These are phyloP conservation scores for Elmis aenea DNA, from an alignment of 2,888 invertebrate species.

Conservation along the genomic window DNA sequence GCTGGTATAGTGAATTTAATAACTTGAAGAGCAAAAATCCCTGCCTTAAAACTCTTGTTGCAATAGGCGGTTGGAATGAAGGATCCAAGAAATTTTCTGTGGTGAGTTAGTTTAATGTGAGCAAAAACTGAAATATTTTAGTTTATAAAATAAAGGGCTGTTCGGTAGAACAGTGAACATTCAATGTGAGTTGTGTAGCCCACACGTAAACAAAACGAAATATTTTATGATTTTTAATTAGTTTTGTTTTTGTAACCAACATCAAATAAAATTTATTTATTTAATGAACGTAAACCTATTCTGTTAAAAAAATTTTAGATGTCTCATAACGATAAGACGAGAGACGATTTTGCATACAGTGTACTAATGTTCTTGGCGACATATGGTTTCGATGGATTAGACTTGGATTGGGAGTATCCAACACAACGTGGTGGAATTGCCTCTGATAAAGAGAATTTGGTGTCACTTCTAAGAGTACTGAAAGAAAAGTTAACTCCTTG, in stretches of 20 bases:
- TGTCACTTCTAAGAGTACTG: constrained; percentile 41
- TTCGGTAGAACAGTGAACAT: no score
- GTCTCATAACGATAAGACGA: constrained; percentile 38
- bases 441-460: constrained; percentile 45
- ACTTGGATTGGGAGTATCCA: constrained; percentile 52
- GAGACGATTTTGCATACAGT: constrained; percentile 45
- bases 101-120: constrained; percentile 32
- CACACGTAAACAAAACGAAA: not conserved
- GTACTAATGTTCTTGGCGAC: constrained; percentile 43
- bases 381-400: constrained; percentile 51
- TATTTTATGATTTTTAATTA: not conserved
- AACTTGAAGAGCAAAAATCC: constrained; percentile 44
- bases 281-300: no score
- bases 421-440: constrained; percentile 43
- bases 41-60: constrained; percentile 45
- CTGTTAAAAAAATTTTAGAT: no score
- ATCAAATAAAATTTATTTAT: not conserved
- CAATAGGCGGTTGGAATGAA: constrained; percentile 51
- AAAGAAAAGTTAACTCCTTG: constrained; percentile 42
- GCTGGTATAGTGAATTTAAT: constrained; percentile 37
- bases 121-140: no score
- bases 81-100: constrained; percentile 46
- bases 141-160: no score
- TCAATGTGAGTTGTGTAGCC: no score
- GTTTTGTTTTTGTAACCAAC: constrained; percentile 1